phyloP scores from a whole-genome alignment of 2,797 vertebrate species.

The Alauda arvensis region DNA sequence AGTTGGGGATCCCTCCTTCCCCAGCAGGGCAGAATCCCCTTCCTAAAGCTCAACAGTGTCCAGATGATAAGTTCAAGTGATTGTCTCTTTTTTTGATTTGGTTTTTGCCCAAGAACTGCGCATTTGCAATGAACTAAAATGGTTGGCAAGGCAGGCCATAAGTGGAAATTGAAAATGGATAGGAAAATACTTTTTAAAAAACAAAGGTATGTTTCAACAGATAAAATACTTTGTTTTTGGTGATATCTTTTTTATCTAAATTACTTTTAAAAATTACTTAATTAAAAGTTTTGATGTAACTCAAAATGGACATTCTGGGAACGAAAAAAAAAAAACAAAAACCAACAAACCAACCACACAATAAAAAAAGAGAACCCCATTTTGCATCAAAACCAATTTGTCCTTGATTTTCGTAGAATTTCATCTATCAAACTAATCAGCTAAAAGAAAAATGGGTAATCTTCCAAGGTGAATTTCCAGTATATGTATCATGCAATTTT shows the following conservation, averaged over 20 bases:
- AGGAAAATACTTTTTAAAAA: not conserved
- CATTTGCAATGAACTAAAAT: not conserved
- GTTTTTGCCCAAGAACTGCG: not conserved
- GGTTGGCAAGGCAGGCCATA: not conserved
- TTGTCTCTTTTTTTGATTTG: not conserved
- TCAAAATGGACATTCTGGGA: not conserved
- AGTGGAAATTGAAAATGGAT: not conserved
- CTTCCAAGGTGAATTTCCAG: not conserved
- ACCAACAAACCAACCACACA: not conserved
- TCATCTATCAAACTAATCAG: not conserved
- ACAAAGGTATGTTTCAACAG: not conserved
- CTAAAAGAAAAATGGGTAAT: not conserved
- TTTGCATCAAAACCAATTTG: not conserved
- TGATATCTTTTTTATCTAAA: not conserved
- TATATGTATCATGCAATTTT: not conserved
- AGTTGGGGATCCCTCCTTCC: constrained; percentile 9
- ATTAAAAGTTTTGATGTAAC: not conserved
- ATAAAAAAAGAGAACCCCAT: not conserved
- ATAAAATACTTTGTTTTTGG: not conserved
- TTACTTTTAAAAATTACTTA: not conserved
- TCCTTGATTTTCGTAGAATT: not conserved
- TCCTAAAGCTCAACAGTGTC: not conserved
- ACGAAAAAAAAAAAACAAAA: not conserved
- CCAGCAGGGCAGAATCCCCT: constrained; percentile 20
- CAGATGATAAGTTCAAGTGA: not conserved